Evolutionary conservation across 2,113 vertebrate species (phyloP).

Genomic region (Xenotilapia flavipinnis): DNA sequence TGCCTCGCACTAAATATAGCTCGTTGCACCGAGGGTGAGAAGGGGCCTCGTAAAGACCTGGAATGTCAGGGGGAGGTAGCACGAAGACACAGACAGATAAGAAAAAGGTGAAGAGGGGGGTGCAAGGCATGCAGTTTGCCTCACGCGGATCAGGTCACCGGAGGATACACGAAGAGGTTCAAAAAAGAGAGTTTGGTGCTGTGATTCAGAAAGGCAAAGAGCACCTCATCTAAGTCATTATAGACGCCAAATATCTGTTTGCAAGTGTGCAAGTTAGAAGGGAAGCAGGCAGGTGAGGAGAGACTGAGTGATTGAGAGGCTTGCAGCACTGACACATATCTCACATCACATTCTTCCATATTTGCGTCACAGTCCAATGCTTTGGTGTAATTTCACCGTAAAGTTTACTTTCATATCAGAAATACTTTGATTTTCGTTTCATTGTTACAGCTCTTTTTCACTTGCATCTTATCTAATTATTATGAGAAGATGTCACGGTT

Average conservation of each 20-base stretch:
- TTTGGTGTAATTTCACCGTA: not conserved
- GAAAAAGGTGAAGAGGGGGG: not conserved
- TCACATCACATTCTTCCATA: not conserved
- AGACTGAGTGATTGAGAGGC: not conserved
- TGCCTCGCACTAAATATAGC: constrained; percentile 60
- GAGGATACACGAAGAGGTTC: not conserved
- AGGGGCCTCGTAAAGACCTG: not conserved
- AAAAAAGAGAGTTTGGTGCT: not conserved
- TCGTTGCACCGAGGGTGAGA: not conserved
- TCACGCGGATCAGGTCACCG: not conserved
- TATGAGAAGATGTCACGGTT: not conserved
- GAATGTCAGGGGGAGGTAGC: not conserved
- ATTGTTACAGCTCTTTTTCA: not conserved
- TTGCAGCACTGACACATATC: not conserved
- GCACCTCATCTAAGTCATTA: constrained; percentile 10
- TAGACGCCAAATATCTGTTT: constrained; percentile 34
- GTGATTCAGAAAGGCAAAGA: constrained; percentile 2
- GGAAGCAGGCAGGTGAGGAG: not conserved
- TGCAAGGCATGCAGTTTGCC: not conserved
- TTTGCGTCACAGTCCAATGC: not conserved
- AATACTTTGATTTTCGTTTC: not conserved
- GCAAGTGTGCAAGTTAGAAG: constrained; percentile 26
- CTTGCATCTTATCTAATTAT: not conserved
- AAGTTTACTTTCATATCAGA: not conserved
- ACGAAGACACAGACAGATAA: not conserved